Base-by-base conservation (phyloP, 2,888 invertebrate genomes). In the Temnothorax unifasciatus region DNA sequence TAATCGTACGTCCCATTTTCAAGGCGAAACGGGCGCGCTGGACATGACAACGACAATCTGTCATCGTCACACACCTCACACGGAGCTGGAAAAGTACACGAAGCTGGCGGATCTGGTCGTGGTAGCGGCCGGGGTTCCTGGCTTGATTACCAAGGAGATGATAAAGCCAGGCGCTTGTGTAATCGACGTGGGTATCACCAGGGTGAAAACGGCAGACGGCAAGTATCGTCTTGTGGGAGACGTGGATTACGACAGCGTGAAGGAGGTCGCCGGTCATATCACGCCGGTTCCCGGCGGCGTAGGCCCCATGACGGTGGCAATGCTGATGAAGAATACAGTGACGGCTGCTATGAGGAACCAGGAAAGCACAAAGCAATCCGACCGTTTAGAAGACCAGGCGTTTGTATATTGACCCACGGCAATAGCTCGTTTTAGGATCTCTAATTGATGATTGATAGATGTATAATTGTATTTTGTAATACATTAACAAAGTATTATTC, bases 201-300 rank as follows among this genome's bases (percentile, higher is more conserved):
- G 97, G 91, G 95, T 98, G 21, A 96, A 95, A 9, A 96, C 96
- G 86, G 95, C 96, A 61, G 93, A 95, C 66, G 97, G 97, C 2
- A 97, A 97, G 92, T 96, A 96, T 0, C 97, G 96, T 94, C 95
- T 99, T 9, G 97, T 98, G 8, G 99, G 99, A 2, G 99, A 99
- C 95, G 98, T 98, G 3, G 98, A 98, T 94, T 99, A 97, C 95
- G 97, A 98, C 88, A 97, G 97, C 94, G 98, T 98, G 0, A 96
- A 96, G 84, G 96, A 98, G 95, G 96, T 98, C 38, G 99, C 98
- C 11, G 97, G 98, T 13, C 96, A 97, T 76, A 97, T 99, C 68
- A 98, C 98, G 0, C 98, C 99, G 0, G 99, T 99, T 0, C 99
- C 99, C 0, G 97, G 99, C 2, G 99, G 99, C 2, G 99, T 98